Evolutionary conservation across 2,888 invertebrate species (phyloP).

Genomic region (Ennomos quercinarius): DNA sequence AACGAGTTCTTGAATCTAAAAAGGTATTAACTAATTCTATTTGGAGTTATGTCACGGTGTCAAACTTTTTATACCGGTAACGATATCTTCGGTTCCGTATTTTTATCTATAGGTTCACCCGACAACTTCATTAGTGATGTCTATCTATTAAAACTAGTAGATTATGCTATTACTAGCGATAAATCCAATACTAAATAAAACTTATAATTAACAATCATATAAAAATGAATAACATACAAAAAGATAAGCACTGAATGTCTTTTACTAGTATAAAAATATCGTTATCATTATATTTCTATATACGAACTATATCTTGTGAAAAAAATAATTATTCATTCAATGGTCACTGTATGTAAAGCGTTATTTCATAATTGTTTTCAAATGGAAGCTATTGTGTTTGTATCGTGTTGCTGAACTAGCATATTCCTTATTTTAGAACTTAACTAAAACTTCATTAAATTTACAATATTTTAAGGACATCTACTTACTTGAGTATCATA

Average conservation of each 20-base stretch:
- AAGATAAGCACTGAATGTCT: slow-evolving; percentile 53
- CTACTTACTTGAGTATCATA: slow-evolving; percentile 21
- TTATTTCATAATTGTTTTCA: slow-evolving; percentile 31
- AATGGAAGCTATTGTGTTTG: slow-evolving; percentile 24
- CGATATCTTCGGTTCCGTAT: slow-evolving; percentile 63
- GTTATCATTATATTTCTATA: slow-evolving; percentile 47
- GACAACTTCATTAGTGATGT: slow-evolving; percentile 64
- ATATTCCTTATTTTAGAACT: slow-evolving; percentile 2
- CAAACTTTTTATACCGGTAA: slow-evolving; percentile 55
- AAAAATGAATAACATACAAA: slow-evolving; percentile 24
- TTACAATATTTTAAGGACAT: slow-evolving; percentile 16
- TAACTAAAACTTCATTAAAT: slow-evolving; percentile 16
- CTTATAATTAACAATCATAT: slow-evolving; percentile 42
- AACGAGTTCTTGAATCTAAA: no score
- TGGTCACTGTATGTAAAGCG: slow-evolving; percentile 34
- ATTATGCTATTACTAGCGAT: slow-evolving; percentile 57
- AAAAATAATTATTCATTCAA: slow-evolving; percentile 27
- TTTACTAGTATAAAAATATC: slow-evolving; percentile 80
- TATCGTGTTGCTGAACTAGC: slow-evolving; percentile 22
- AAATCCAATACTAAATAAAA: slow-evolving; percentile 45
- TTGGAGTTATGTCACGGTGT: slow-evolving; percentile 13
- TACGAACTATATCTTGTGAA: slow-evolving; percentile 26
- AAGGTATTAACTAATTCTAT: neutral
- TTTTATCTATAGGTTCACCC: slow-evolving; percentile 41
- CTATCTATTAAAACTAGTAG: slow-evolving; percentile 61